Evolutionary conservation across 2,888 invertebrate species (phyloP).

Genomic region (Diplolepis rosae): DNA sequence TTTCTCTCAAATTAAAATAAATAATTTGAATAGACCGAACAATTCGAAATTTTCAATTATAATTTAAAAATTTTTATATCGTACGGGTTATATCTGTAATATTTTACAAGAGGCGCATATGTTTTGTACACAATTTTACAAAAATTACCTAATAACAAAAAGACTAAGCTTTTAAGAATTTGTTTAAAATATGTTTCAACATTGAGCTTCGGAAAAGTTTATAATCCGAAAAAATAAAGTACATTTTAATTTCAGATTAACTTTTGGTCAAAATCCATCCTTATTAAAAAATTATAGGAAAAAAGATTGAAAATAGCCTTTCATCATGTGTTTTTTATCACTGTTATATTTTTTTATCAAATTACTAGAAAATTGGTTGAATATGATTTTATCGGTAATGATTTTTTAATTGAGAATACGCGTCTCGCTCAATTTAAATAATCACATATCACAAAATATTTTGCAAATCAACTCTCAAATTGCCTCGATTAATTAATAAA

Average conservation of each 20-base stretch:
- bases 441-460: neutral
- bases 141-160: neutral
- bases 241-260: too few species aligned
- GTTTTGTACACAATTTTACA: constrained; percentile 24
- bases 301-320: too few species aligned
- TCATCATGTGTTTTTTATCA: too few species aligned
- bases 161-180: too few species aligned
- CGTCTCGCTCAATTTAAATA: neutral
- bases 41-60: neutral
- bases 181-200: too few species aligned
- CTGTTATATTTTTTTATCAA: too few species aligned
- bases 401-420: neutral
- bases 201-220: too few species aligned
- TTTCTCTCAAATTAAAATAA: neutral
- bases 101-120: neutral
- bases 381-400: neutral
- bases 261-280: too few species aligned
- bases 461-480: neutral
- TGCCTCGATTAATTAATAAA: neutral
- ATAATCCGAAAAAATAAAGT: too few species aligned
- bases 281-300: too few species aligned
- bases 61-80: neutral
- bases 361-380: too few species aligned
- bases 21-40: neutral
- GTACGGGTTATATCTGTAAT: neutral